These are phyloP conservation scores for Lateolabrax maculatus DNA, from an alignment of 2,797 vertebrate genomes.

Conservation along the genomic window DNA sequence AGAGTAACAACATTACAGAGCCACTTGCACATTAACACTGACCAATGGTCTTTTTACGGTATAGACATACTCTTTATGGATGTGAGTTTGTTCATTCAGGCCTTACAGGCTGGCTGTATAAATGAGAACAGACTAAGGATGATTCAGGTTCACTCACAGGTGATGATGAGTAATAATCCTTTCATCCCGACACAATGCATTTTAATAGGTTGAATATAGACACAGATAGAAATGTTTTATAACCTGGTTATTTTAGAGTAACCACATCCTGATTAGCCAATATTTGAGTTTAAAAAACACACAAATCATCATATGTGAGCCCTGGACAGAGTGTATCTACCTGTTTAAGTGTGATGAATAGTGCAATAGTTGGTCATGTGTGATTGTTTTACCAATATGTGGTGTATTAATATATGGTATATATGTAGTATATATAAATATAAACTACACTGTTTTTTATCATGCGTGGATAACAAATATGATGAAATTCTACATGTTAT, in stretches of 20 bases:
- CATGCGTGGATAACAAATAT: not conserved
- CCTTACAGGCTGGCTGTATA: constrained; percentile 1
- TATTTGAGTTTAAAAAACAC: not conserved
- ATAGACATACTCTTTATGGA: constrained; percentile 13
- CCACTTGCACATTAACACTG: constrained; percentile 11
- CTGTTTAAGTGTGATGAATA: not conserved
- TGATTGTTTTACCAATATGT: not conserved
- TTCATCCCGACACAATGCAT: not conserved
- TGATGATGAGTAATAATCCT: constrained; percentile 16
- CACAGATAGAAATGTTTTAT: not conserved
- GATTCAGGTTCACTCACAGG: constrained; percentile 13
- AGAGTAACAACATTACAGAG: not conserved
- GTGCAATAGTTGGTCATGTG: not conserved
- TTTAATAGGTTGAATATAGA: not conserved
- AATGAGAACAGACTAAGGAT: constrained; percentile 17
- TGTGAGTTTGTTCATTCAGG: constrained; percentile 30
- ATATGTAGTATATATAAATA: no score
- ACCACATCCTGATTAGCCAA: not conserved
- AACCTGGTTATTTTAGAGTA: not conserved
- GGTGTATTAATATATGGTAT: no score
- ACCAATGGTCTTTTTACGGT: constrained; percentile 6
- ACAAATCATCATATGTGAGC: not conserved
- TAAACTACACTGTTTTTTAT: not conserved
- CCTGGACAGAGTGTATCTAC: not conserved
- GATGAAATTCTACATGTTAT: not conserved